Evolutionary conservation across 2,797 vertebrate genomes (phyloP), one percentile per base, ranked within the genome.

Genomic region (Intellagama lesueurii): DNA sequence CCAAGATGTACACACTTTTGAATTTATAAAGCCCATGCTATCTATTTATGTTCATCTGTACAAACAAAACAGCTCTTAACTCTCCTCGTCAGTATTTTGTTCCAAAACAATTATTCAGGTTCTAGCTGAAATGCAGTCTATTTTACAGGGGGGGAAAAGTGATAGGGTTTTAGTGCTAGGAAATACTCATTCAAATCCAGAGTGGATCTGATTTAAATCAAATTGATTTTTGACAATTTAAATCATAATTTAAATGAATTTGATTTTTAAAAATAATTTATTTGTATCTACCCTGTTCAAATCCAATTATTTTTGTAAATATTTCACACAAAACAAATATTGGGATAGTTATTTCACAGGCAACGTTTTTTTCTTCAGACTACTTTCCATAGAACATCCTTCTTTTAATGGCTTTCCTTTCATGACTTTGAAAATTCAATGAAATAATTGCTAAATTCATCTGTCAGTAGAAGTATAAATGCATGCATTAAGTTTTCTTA

Each of bases 331-430:
- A 70, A 16, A 88, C 3, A 80, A 52, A 30, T 44, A 35, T 24
- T 75, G 52, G 12, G 3, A 30, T 22, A 44, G 32, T 70, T 90
- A 93, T 90, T 26, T 86, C 8, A 0, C 44, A 88, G 80, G 89
- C 16, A 87, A 86, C 44, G 66, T 16, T 83, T 90, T 92, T 94
- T 94, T 94, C 93, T 94, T 94, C 85, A 91, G 82, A 86, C 56
- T 66, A 69, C 90, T 86, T 89, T 93, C 94, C 92, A 95, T 32
- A 12, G 17, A 22, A 64, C 35, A 30, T 70, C 28, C 69, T 75
- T 35, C 17, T 72, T 72, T 32, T 40, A 32, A 35, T 22, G 17
- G 32, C 12, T 89, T 35, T 91, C 88, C 87, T 88, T 93, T 95
- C 91, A 95, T 86, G 80, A 89, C 35, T 87, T 73, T 90, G 92